phyloP scores from a whole-genome alignment of 2,797 vertebrate species.

The Fringilla coelebs region DNA sequence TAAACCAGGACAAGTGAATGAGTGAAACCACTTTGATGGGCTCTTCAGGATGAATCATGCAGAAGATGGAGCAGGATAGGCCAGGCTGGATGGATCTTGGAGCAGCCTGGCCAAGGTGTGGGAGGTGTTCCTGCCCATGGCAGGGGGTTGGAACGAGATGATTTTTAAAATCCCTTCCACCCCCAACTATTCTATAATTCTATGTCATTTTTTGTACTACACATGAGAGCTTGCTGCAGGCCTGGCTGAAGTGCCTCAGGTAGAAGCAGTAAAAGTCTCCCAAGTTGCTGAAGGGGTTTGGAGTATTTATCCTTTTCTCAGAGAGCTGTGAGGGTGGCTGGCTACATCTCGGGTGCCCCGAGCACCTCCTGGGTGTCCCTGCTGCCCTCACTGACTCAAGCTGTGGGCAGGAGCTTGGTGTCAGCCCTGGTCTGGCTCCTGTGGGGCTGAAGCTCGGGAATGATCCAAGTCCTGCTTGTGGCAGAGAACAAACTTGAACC shows the following conservation, averaged over 20 bases:
- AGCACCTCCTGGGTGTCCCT: neutral
- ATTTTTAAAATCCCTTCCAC: neutral
- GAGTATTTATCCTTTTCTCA: neutral
- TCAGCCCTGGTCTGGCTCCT: fast-evolving
- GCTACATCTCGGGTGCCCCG: fast-evolving
- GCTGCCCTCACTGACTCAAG: neutral
- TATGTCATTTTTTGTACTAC: fast-evolving
- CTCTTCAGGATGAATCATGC: neutral
- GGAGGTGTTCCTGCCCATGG: neutral
- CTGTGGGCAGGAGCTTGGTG: neutral
- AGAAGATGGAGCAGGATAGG: neutral
- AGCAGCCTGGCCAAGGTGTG: neutral
- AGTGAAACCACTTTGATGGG: neutral
- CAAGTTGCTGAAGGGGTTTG: neutral
- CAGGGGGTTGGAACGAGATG: fast-evolving
- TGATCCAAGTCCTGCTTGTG: neutral
- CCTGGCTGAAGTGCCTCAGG: neutral
- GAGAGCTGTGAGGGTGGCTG: neutral
- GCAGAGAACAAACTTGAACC: neutral
- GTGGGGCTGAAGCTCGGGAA: neutral
- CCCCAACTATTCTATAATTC: neutral
- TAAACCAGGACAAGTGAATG: neutral
- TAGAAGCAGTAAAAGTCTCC: neutral
- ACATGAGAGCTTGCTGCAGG: neutral
- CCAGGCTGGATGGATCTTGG: neutral